phyloP scores from a whole-genome alignment of 2,888 invertebrate species.

The Parnassius smintheus region DNA sequence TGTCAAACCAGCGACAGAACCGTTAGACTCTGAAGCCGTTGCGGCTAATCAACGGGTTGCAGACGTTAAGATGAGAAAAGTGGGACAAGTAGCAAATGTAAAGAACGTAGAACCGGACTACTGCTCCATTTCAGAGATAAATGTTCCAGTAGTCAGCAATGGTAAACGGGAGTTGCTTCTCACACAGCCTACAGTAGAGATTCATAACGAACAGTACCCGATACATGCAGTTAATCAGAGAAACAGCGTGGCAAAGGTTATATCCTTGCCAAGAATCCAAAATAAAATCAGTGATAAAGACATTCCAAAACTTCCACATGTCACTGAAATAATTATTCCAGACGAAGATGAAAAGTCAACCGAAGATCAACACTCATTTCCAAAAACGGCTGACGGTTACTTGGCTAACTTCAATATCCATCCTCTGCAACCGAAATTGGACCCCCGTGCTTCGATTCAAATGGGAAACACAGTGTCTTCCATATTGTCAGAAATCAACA shows the following conservation, averaged over 20 bases:
- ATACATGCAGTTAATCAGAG: slow-evolving; percentile 61
- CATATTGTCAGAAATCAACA: slow-evolving; percentile 81
- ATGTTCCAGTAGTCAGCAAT: slow-evolving; percentile 83
- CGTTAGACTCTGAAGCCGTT: slow-evolving; percentile 80
- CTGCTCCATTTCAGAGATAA: slow-evolving; percentile 89
- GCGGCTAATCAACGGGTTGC: slow-evolving; percentile 81
- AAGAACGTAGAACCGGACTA: slow-evolving; percentile 85
- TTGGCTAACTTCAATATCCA: slow-evolving; percentile 66
- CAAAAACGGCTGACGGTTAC: slow-evolving; percentile 63
- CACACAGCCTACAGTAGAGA: slow-evolving; percentile 77
- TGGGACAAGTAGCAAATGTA: slow-evolving; percentile 74
- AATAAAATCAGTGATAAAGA: slow-evolving; percentile 79
- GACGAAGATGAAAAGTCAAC: slow-evolving; percentile 80
- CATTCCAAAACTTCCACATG: slow-evolving; percentile 88
- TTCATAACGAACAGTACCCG: slow-evolving; percentile 75
- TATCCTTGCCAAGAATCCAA: slow-evolving; percentile 69
- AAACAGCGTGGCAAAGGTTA: slow-evolving; percentile 72
- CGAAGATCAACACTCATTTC: slow-evolving; percentile 62
- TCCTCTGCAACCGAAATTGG: slow-evolving; percentile 71
- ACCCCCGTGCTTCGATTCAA: slow-evolving; percentile 78
- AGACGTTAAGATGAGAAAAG: slow-evolving; percentile 79
- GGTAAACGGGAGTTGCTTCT: slow-evolving; percentile 77
- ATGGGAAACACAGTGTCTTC: slow-evolving; percentile 84
- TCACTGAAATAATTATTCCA: slow-evolving; percentile 87
- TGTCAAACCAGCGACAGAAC: slow-evolving; percentile 65